Conservation (phyloP, 2,113 vertebrate species). For the Ictalurus furcatus region DNA sequence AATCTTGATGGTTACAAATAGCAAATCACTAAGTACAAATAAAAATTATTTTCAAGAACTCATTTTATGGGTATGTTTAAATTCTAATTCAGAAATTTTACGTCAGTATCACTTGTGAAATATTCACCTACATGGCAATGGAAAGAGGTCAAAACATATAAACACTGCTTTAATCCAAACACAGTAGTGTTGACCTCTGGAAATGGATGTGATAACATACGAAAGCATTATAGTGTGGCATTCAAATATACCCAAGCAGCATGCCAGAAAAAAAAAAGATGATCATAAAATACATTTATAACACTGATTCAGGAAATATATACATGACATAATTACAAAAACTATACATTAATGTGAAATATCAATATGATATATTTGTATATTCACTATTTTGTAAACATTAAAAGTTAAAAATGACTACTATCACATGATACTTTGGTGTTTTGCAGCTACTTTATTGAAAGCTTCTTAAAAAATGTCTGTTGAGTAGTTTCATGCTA, state of each 20-base stretch:
- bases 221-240: constrained; percentile 43
- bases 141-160: constrained; percentile 11
- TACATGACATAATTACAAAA: constrained; percentile 64
- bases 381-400: constrained; percentile 67
- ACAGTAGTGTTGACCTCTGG: constrained; percentile 36
- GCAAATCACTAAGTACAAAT: neutral
- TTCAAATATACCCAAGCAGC: constrained; percentile 57
- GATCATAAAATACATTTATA: constrained; percentile 51
- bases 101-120: constrained; percentile 20
- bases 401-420: constrained; percentile 58
- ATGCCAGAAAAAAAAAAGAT: constrained; percentile 57
- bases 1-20: constrained; percentile 46
- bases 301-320: constrained; percentile 54
- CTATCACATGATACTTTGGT: constrained; percentile 75
- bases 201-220: constrained; percentile 35
- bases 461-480: constrained; percentile 47
- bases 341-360: constrained; percentile 71
- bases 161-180: constrained; percentile 37
- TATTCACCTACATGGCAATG: constrained; percentile 45
- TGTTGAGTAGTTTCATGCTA: constrained; percentile 40
- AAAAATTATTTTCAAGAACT: constrained; percentile 19
- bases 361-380: constrained; percentile 82
- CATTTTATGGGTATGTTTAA: constrained; percentile 15
- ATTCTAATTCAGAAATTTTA: constrained; percentile 27
- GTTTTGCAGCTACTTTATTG: constrained; percentile 64